Evolutionary conservation across 1,140 invertebrate genomes (phyloP), one percentile per base, ranked within the genome.

Genomic region (Cydia fagiglandana): DNA sequence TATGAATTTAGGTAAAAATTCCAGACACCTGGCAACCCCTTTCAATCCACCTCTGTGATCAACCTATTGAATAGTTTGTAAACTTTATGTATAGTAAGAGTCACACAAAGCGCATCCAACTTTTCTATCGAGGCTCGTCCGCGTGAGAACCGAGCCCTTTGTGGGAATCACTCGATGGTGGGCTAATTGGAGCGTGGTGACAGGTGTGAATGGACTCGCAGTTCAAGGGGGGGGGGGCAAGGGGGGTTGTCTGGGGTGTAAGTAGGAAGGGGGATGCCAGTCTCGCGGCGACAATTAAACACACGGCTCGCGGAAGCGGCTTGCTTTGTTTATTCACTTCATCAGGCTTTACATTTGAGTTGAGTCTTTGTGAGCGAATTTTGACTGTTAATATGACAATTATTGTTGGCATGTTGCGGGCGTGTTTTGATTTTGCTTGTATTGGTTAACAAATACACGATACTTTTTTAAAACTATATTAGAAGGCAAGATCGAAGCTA

Each of bases 121-220:
- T 56, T 56, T 56, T 56, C 53, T 7, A 56, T 17, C n/a, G 53
- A 5, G 3, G 47, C 13, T 50, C 53, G 53, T 20, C n/a, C 53
- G 53, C 7, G 15, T 56, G 53, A 20, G 53, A 50, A 3, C 38
- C n/a, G 15, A 17, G 4, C 53, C 15, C 53, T 56, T 17, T 17
- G 53, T 17, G 53, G 53, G 53, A 56, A 17, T 17, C 53, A 56
- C 53, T 56, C 53, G 53, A 56, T 56, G 53, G 12, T 50, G 53
- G 53, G 53, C 53, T 56, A 56, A 56, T 56, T 56, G 53, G 53
- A 56, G 53, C 53, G 53, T 20, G 47, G 53, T 56, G 53, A 56
- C 53, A 56, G 53, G 53, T 56, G 53, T 56, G 53, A 56, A 56
- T 56, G 53, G 53, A 56, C 53, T 56, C 17, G 53, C 53, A 15